Evolutionary conservation across 2,888 invertebrate species (phyloP).

Genomic region (Aspidiotus destructor): DNA sequence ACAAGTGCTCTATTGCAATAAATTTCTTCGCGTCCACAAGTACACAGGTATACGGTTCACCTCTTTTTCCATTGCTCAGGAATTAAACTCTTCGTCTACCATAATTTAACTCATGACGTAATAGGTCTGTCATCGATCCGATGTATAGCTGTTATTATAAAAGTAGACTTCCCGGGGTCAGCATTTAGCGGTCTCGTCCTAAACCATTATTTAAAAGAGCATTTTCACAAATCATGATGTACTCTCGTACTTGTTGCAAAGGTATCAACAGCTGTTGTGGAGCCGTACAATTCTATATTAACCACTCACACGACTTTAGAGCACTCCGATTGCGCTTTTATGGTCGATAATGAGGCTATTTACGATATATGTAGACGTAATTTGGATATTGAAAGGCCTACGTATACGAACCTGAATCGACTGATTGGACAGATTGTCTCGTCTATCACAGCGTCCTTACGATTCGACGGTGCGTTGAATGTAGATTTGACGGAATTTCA

Average conservation of each 20-base stretch:
- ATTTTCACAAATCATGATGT: too few species aligned
- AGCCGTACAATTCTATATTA: conserved; percentile 49
- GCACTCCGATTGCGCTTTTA: conserved; percentile 56
- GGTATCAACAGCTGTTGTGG: conserved; percentile 42
- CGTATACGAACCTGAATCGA: conserved; percentile 53
- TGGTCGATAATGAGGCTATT: conserved; percentile 48
- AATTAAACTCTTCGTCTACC: too few species aligned
- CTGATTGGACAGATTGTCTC: conserved; percentile 78
- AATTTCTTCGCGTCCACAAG: too few species aligned
- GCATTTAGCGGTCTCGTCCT: too few species aligned
- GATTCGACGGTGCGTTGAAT: conserved; percentile 54
- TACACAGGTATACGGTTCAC: too few species aligned
- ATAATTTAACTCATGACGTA: too few species aligned
- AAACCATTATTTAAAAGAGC: too few species aligned
- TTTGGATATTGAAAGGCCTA: conserved; percentile 51
- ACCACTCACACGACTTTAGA: conserved; percentile 54
- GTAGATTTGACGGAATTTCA: conserved; percentile 53
- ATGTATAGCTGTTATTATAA: too few species aligned
- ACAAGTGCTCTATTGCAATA: too few species aligned
- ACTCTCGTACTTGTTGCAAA: conserved; percentile 12
- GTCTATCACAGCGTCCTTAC: conserved; percentile 55
- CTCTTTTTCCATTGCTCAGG: too few species aligned
- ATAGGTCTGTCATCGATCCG: too few species aligned
- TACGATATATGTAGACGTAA: conserved; percentile 53
- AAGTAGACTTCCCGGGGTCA: too few species aligned